Evolutionary conservation across 2,888 invertebrate species (phyloP).

Genomic region (Anagyrus pseudococci): DNA sequence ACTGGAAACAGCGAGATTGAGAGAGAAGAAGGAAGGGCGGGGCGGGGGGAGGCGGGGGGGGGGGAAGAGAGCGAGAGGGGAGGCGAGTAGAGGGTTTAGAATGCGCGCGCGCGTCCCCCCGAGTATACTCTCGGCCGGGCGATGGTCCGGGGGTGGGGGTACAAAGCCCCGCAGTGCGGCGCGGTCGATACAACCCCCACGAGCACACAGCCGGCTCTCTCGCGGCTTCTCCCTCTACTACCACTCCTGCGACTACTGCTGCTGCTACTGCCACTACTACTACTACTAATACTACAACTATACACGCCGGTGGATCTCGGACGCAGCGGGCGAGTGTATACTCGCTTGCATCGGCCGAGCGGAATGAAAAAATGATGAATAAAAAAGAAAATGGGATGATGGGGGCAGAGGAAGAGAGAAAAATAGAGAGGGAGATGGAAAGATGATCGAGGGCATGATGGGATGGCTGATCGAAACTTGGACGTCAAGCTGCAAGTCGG

Average conservation of each 20-base stretch:
- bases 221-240: not conserved
- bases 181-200: slow-evolving; percentile 60
- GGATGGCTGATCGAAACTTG: too few species aligned
- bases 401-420: not conserved
- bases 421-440: not conserved
- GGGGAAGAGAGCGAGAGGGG: slow-evolving; percentile 3
- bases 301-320: not conserved
- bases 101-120: slow-evolving; percentile 29
- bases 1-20: slow-evolving; percentile 34
- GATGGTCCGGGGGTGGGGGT: slow-evolving; percentile 46
- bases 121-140: too few species aligned
- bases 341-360: too few species aligned
- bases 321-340: too few species aligned
- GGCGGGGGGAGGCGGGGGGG: not conserved
- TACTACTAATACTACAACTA: not conserved
- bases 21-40: slow-evolving; percentile 27
- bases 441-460: not conserved
- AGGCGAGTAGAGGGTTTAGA: not conserved
- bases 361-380: not conserved
- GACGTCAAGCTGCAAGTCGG: too few species aligned
- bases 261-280: not conserved
- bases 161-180: slow-evolving; percentile 62
- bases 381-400: not conserved
- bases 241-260: not conserved
- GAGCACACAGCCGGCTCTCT: slow-evolving; percentile 30